These are phyloP conservation scores for Lepus oiostolus DNA, from an alignment of 2,797 vertebrate species.

Conservation along the genomic window DNA sequence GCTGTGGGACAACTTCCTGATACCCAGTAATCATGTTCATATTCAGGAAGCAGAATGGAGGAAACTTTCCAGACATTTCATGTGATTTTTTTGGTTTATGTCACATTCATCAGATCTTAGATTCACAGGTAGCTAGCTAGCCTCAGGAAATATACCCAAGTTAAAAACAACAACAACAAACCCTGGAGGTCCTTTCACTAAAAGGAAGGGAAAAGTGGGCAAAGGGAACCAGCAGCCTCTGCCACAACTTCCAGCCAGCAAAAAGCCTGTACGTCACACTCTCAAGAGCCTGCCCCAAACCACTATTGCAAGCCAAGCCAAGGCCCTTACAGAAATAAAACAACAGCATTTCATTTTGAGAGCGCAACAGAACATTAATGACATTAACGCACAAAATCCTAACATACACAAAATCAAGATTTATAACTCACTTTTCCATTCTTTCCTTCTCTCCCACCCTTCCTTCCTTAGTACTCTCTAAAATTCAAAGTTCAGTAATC, in stretches of 20 bases:
- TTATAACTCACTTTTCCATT: background rate
- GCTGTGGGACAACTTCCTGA: background rate
- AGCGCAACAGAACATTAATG: background rate
- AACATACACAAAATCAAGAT: background rate
- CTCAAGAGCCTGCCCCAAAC: background rate
- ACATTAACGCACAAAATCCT: background rate
- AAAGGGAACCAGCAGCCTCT: background rate
- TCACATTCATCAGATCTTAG: background rate
- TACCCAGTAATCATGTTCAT: background rate
- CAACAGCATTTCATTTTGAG: background rate
- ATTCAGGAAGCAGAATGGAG: background rate
- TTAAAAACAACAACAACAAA: background rate
- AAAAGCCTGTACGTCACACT: too few species aligned
- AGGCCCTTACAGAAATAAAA: background rate
- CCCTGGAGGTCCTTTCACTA: background rate
- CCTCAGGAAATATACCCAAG: background rate
- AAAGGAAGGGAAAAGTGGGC: background rate
- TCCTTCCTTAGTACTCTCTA: background rate
- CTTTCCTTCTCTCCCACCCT: background rate
- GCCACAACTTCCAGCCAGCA: background rate
- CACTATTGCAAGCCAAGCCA: background rate
- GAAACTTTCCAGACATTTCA: background rate
- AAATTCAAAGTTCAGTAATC: background rate
- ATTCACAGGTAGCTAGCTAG: background rate
- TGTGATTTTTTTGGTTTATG: background rate